Evolutionary conservation across 2,888 invertebrate species (phyloP).

Genomic region (Willowsia nigromaculata): DNA sequence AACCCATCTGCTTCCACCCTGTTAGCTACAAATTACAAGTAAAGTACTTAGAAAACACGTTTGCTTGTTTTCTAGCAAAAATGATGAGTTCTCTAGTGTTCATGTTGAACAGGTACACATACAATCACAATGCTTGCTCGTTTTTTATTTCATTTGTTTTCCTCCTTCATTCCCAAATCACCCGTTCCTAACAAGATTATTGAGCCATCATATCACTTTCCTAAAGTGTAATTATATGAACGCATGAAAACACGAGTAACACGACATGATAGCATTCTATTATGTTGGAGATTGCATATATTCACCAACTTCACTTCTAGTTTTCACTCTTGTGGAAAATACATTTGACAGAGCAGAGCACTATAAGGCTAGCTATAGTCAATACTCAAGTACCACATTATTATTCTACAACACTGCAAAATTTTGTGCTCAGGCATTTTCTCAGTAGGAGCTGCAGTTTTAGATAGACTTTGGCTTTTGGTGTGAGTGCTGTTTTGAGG

Average conservation of each 20-base stretch:
- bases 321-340: background rate
- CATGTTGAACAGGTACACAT: too few relatives aligned
- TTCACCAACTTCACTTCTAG: background rate
- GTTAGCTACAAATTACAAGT: background rate
- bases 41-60: background rate
- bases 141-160: background rate
- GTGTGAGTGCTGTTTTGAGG: background rate
- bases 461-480: too few relatives aligned
- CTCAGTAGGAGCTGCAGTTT: too few relatives aligned
- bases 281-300: too few relatives aligned
- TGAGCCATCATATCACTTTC: slow-evolving; percentile 33
- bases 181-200: slow-evolving; percentile 49
- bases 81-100: too few relatives aligned
- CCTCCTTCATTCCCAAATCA: slow-evolving; percentile 25
- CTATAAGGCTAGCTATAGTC: too few relatives aligned
- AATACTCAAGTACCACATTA: too few relatives aligned
- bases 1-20: slow-evolving; percentile 4
- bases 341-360: too few relatives aligned
- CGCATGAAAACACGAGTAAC: background rate
- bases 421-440: background rate
- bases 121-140: background rate
- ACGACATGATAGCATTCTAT: background rate
- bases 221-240: background rate
- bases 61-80: too few relatives aligned
- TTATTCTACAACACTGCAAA: background rate